phyloP scores from a whole-genome alignment of 1,140 invertebrate species.

The Belonocnema kinseyi region DNA sequence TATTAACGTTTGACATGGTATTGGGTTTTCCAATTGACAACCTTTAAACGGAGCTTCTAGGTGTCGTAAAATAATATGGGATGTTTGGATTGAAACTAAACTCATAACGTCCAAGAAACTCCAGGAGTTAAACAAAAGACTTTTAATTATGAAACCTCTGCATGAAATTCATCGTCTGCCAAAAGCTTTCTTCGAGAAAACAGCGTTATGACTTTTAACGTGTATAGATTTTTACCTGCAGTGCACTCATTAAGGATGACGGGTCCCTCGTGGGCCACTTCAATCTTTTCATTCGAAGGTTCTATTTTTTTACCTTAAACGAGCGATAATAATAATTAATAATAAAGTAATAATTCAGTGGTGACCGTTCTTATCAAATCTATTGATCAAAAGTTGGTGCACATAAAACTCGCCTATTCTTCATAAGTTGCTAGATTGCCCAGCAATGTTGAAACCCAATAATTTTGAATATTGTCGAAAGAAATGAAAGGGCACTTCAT shows the following conservation, averaged over 20 bases:
- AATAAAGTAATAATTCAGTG: background rate
- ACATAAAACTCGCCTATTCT: background rate
- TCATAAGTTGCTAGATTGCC: background rate
- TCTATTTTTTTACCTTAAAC: slow-evolving; percentile 35
- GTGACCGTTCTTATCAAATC: background rate
- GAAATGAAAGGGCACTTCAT: too few species aligned
- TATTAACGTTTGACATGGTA: slow-evolving; percentile 42
- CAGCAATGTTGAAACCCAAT: background rate
- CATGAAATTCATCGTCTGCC: background rate
- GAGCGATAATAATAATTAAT: background rate
- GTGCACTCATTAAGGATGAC: slow-evolving; percentile 32
- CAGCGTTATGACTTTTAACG: slow-evolving; percentile 40
- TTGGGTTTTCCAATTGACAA: slow-evolving; percentile 49
- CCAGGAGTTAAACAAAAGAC: background rate
- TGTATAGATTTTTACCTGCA: slow-evolving; percentile 39
- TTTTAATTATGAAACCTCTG: background rate
- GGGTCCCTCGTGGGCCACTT: slow-evolving; percentile 40
- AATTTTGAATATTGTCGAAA: too few species aligned
- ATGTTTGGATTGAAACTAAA: slow-evolving; percentile 41
- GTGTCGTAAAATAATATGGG: slow-evolving; percentile 28
- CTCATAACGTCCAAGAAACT: background rate
- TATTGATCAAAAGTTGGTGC: background rate
- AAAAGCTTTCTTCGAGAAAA: background rate
- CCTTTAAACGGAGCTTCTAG: slow-evolving; percentile 44
- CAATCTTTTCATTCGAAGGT: slow-evolving; percentile 39